These are phyloP conservation scores for Oophaga sylvatica DNA, from an alignment of 2,797 vertebrate genomes.

Conservation along the genomic window DNA sequence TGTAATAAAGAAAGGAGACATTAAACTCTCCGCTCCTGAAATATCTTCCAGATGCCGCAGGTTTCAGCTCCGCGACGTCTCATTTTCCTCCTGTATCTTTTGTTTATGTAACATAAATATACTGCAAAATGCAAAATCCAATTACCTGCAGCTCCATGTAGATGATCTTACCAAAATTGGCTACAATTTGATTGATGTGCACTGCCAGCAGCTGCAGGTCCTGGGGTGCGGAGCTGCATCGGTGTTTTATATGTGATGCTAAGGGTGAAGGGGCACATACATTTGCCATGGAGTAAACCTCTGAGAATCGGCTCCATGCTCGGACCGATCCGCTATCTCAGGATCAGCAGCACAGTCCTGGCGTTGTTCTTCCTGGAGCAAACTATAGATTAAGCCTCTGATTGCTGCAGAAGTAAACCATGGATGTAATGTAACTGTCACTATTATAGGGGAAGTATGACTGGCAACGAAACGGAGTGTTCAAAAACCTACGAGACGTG, in stretches of 20 bases:
- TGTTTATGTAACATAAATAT: conserved; percentile 45
- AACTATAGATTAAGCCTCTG: too few species aligned
- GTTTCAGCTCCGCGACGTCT: background rate
- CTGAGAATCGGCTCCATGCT: background rate
- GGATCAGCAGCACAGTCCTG: background rate
- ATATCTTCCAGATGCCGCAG: conserved; percentile 2
- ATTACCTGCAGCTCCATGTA: background rate
- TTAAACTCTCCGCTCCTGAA: conserved; percentile 31
- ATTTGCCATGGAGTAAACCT: background rate
- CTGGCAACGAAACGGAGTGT: background rate
- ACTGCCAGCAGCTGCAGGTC: background rate
- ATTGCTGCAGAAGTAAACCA: too few species aligned
- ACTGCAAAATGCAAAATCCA: conserved; percentile 23
- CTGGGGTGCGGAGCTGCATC: background rate
- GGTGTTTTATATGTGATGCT: background rate
- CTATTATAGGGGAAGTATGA: background rate
- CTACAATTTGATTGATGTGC: background rate
- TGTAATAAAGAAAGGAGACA: conserved; percentile 35
- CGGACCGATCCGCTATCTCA: background rate
- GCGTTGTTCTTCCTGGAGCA: background rate
- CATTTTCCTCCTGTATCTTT: conserved; percentile 24
- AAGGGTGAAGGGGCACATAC: background rate
- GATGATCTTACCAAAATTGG: background rate
- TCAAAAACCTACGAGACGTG: too few species aligned
- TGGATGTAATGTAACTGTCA: too few species aligned